These are phyloP conservation scores for Octomys mimax DNA, from an alignment of 2,797 vertebrate genomes.

Conservation along the genomic window DNA sequence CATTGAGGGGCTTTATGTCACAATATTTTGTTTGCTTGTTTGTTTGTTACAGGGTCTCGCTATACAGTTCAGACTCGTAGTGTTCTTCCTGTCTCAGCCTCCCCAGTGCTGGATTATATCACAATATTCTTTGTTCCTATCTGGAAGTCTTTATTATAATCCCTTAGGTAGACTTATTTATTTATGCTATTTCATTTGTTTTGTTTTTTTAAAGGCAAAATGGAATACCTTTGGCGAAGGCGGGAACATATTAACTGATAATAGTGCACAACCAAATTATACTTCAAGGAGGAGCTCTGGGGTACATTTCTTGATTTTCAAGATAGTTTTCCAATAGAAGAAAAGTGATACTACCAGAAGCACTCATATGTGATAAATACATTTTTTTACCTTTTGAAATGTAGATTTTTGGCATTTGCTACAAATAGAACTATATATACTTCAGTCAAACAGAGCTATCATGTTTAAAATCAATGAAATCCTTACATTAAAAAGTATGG, in stretches of 20 bases:
- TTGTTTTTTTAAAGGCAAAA: conserved; percentile 65
- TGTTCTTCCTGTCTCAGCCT: too few relatives aligned
- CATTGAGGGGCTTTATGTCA: conserved; percentile 85
- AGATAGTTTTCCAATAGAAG: conserved; percentile 72
- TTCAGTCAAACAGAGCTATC: conserved; percentile 75
- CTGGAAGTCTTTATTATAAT: conserved; percentile 88
- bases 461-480: conserved; percentile 84
- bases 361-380: conserved; percentile 66
- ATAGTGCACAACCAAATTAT: conserved; percentile 72
- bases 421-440: conserved; percentile 77
- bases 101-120: conserved; percentile 72
- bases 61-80: too few relatives aligned
- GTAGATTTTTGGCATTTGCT: conserved; percentile 75
- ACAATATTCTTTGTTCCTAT: conserved; percentile 81
- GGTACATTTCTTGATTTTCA: conserved; percentile 71
- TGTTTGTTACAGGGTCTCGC: too few relatives aligned
- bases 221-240: conserved; percentile 79
- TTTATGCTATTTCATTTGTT: conserved; percentile 85
- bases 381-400: conserved; percentile 81
- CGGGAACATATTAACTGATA: conserved; percentile 51
- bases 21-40: conserved; percentile 52
- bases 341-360: conserved; percentile 81
- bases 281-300: conserved; percentile 71
- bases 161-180: conserved; percentile 89
- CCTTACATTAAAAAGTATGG: conserved; percentile 68